Conservation (phyloP, 2,113 vertebrate species). For the Phylloscopus trochilus region DNA sequence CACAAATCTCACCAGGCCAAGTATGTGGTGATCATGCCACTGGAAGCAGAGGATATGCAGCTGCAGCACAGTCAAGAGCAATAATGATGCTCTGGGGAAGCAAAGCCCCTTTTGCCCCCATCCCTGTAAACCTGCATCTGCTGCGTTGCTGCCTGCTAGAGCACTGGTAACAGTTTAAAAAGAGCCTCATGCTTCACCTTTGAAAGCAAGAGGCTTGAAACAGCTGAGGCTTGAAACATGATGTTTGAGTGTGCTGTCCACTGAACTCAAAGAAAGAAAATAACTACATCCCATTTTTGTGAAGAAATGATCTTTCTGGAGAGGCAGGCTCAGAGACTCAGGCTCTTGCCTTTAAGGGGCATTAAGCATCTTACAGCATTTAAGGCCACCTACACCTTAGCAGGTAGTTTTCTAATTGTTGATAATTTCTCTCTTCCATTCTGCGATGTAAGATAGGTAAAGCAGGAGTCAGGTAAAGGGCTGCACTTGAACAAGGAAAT, state of each 20-base stretch:
- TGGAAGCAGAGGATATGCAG: not conserved
- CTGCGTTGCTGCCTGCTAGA: not conserved
- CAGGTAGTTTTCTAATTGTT: not conserved
- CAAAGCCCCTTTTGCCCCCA: not conserved
- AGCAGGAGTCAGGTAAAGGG: not conserved
- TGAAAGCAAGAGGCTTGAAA: not conserved
- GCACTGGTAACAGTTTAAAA: not conserved
- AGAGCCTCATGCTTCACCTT: rapidly evolving
- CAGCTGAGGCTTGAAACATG: not conserved
- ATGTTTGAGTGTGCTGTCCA: not conserved
- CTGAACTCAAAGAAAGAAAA: not conserved
- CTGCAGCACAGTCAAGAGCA: not conserved
- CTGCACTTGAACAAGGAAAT: not conserved
- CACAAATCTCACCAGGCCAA: not conserved
- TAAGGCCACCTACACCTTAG: not conserved
- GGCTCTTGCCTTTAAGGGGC: not conserved
- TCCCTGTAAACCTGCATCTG: not conserved
- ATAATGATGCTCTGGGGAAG: not conserved
- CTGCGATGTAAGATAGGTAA: not conserved
- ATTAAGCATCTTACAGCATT: not conserved
- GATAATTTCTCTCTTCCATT: not conserved
- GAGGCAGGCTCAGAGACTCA: not conserved
- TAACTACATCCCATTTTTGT: not conserved
- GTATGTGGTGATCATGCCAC: not conserved
- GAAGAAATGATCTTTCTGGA: not conserved